Evolutionary conservation across 2,113 vertebrate genomes (phyloP).

Genomic region (Propithecus coquereli): DNA sequence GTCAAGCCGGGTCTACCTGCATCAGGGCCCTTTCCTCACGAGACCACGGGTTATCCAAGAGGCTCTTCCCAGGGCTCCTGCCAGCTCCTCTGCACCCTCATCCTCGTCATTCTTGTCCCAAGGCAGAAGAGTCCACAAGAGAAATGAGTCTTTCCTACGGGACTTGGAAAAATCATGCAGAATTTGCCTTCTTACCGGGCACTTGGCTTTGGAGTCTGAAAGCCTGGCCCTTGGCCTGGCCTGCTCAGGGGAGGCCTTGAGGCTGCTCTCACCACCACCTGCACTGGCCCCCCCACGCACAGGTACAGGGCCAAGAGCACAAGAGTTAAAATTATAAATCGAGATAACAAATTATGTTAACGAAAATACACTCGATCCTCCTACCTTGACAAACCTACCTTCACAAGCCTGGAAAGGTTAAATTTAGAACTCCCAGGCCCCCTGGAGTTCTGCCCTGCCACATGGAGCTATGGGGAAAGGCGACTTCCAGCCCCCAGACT

Average conservation of each 20-base stretch:
- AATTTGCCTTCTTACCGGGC: not conserved
- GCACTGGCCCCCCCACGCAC: not conserved
- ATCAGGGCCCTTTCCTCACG: not conserved
- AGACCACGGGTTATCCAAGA: not conserved
- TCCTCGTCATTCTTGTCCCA: not conserved
- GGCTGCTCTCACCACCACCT: not conserved
- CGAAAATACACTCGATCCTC: not conserved
- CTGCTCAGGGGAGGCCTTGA: not conserved
- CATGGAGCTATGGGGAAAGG: not conserved
- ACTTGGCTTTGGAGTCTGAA: not conserved
- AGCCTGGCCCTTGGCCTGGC: no score
- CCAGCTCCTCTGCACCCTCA: not conserved
- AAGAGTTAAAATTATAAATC: not conserved
- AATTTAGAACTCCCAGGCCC: not conserved
- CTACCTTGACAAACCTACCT: slow-evolving; percentile 37
- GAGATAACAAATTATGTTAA: slow-evolving; percentile 48
- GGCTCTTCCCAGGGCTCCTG: not conserved
- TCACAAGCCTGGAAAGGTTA: slow-evolving; percentile 31
- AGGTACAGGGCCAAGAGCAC: not conserved
- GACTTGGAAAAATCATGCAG: not conserved
- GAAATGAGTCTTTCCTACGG: not conserved
- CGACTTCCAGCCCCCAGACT: not conserved
- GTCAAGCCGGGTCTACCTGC: not conserved
- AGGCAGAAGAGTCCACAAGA: not conserved
- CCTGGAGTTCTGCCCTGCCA: not conserved